These are phyloP conservation scores for Numenius phaeopus DNA, from an alignment of 2,797 vertebrate genomes.

Conservation along the genomic window DNA sequence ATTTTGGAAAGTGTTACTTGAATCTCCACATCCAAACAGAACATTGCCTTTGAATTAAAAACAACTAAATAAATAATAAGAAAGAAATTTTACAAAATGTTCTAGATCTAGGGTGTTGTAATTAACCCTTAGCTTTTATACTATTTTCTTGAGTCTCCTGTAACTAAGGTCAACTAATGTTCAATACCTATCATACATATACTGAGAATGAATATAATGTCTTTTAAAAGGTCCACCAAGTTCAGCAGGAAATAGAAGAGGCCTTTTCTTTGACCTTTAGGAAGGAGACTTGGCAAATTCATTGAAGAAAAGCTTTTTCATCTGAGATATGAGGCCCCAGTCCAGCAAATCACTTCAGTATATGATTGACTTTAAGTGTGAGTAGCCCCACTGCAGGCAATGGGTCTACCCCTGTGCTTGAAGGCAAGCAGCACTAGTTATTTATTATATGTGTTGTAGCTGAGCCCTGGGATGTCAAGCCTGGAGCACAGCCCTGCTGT, in stretches of 20 bases:
- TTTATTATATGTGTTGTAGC: neutral
- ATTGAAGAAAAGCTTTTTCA: constrained; percentile 58
- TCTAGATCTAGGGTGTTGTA: neutral
- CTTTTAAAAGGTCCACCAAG: constrained; percentile 50
- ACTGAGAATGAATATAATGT: constrained; percentile 38
- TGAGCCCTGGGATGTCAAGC: neutral
- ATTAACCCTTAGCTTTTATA: neutral
- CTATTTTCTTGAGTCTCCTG: neutral
- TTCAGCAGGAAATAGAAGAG: constrained; percentile 45
- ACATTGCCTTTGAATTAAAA: constrained; percentile 42
- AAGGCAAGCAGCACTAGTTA: neutral
- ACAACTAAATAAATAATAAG: constrained; percentile 70
- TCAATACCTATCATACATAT: neutral
- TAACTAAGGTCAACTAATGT: neutral
- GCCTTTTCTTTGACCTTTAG: constrained; percentile 70
- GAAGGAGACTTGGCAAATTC: constrained; percentile 42
- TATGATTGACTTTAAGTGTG: neutral
- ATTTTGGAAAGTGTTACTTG: constrained; percentile 76
- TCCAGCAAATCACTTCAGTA: neutral
- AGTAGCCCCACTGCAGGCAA: neutral
- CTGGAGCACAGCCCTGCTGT: neutral
- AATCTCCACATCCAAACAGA: constrained; percentile 62
- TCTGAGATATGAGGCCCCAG: neutral
- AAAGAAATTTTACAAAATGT: neutral
- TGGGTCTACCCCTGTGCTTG: neutral